Conservation (phyloP, 2,113 vertebrate genomes). For the Hemicordylus capensis region DNA sequence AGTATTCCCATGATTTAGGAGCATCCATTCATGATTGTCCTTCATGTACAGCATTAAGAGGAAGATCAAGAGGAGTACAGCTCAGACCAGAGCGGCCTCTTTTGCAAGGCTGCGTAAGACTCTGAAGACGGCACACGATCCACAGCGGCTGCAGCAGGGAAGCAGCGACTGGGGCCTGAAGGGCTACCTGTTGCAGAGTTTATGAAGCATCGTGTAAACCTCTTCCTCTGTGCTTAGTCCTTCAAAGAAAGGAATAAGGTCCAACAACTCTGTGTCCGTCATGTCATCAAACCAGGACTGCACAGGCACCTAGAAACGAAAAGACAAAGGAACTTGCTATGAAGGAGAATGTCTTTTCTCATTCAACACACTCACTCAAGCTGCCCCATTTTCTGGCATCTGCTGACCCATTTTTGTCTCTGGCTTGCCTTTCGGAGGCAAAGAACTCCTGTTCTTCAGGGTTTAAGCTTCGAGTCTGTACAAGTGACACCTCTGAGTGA, state of each 20-base stretch:
- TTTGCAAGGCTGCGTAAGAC: conserved; percentile 51
- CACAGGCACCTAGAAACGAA: conserved; percentile 88
- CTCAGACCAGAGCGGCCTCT: conserved; percentile 58
- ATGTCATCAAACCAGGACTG: conserved; percentile 99
- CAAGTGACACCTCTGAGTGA: no score
- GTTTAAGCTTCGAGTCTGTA: no score
- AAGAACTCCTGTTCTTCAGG: no score
- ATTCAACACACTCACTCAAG: no score
- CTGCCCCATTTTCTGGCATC: no score
- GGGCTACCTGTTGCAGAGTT: conserved; percentile 94
- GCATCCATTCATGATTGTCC: conserved; percentile 69
- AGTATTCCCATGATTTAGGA: conserved; percentile 69
- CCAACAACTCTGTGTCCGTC: conserved; percentile 95
- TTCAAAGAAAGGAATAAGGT: conserved; percentile 97
- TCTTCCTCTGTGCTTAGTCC: conserved; percentile 93
- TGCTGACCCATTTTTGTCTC: no score
- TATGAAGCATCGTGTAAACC: conserved; percentile 90
- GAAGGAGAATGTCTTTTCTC: no score
- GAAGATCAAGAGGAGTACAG: conserved; percentile 67
- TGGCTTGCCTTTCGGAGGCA: no score
- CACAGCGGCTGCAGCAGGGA: conserved; percentile 55
- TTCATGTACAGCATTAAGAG: conserved; percentile 65
- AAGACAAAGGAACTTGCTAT: conserved; percentile 27
- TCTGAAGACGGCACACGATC: neutral
- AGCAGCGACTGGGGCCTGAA: conserved; percentile 51